These are phyloP conservation scores for Prolemur simus DNA, from an alignment of 2,113 vertebrate species.

Conservation along the genomic window DNA sequence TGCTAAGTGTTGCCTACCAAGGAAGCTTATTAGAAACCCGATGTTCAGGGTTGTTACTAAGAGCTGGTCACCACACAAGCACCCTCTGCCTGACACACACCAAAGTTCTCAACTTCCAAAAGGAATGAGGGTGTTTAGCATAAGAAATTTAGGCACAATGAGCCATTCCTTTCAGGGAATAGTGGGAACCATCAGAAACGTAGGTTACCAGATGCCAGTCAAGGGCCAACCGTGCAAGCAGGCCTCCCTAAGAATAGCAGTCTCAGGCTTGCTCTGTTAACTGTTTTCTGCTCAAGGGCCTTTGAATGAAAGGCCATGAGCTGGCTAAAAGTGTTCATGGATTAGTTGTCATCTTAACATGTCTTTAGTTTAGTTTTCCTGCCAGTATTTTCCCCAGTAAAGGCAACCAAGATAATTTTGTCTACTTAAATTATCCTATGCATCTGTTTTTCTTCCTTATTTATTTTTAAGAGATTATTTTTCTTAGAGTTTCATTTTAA, in stretches of 20 bases:
- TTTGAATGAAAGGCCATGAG: not conserved
- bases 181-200: not conserved
- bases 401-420: not conserved
- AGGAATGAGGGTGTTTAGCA: not conserved
- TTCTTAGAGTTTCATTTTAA: conserved; percentile 48
- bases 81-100: not conserved
- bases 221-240: not conserved
- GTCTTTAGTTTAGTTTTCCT: not conserved
- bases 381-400: not conserved
- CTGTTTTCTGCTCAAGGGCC: not conserved
- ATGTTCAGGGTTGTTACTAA: not conserved
- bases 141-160: not conserved
- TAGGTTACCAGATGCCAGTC: not conserved
- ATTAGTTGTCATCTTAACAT: not conserved
- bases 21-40: not conserved
- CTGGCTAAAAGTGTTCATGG: not conserved
- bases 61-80: not conserved
- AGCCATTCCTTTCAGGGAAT: not conserved
- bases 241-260: not conserved
- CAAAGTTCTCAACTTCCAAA: not conserved
- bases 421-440: not conserved
- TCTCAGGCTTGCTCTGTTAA: not conserved
- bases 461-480: conserved; percentile 1
- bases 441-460: not conserved
- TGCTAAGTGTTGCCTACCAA: not conserved